Evolutionary conservation across 1,140 invertebrate genomes (phyloP).

Genomic region (Oncopodura yosiiana): DNA sequence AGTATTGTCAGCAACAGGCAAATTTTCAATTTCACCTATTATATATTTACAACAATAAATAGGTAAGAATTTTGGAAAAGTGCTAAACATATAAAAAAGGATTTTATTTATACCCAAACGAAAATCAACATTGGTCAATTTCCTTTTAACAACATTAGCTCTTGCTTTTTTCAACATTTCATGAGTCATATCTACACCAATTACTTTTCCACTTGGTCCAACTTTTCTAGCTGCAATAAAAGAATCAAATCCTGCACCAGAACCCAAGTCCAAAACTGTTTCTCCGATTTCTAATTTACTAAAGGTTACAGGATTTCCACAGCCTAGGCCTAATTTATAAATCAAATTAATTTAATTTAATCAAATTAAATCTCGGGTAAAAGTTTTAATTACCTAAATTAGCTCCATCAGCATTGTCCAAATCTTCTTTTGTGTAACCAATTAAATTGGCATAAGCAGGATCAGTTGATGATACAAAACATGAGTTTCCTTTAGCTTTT

Average conservation of each 20-base stretch:
- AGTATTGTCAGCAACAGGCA: slow-evolving; percentile 18
- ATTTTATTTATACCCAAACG: background rate
- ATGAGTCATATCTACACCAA: slow-evolving; percentile 26
- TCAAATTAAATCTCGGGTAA: too few species aligned
- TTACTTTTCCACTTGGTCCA: slow-evolving; percentile 17
- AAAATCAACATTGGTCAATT: slow-evolving; percentile 15
- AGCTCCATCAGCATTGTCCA: slow-evolving; percentile 8
- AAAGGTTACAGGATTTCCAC: slow-evolving; percentile 19
- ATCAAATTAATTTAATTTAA: background rate
- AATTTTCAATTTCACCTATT: slow-evolving; percentile 25
- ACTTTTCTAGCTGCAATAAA: slow-evolving; percentile 16
- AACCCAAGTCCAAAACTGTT: slow-evolving; percentile 19
- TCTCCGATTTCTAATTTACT: slow-evolving; percentile 12
- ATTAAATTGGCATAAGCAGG: slow-evolving; percentile 7
- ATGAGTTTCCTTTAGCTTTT: slow-evolving; percentile 11
- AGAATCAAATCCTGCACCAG: slow-evolving; percentile 22
- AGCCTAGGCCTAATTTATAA: slow-evolving; percentile 10
- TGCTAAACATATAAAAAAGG: background rate
- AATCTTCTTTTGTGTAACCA: slow-evolving; percentile 20
- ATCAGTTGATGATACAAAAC: slow-evolving; percentile 12
- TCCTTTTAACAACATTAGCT: slow-evolving; percentile 12
- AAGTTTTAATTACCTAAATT: background rate
- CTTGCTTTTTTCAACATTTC: slow-evolving; percentile 22
- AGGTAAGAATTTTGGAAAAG: background rate
- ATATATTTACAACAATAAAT: too few species aligned